Evolutionary conservation across 1,140 invertebrate species (phyloP), one percentile per base, ranked within the genome.

Genomic region (Drosophila kurseongensis): DNA sequence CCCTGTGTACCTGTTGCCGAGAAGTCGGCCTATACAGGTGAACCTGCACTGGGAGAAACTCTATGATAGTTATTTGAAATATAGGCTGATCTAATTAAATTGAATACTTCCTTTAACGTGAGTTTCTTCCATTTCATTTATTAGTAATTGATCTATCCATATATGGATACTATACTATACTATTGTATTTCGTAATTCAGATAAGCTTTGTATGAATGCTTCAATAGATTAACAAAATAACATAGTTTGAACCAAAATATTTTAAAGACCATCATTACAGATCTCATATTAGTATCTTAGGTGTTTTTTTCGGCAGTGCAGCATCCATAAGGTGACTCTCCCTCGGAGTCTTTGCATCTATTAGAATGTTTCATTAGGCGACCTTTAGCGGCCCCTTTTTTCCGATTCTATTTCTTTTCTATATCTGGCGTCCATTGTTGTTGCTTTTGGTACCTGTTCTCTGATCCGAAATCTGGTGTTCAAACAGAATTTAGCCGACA

Each of bases 401-500:
- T 35, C 36, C 55, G 44, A 68, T 48, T 48, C 36, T 71, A 48
- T 71, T 71, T 67, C 32, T 69, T 56, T 69, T 69, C 63, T 13
- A 66, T 45, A 32, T 66, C 44, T 63, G 6, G 10, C 16, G 1
- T 9, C 44, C 27, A 80, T 82, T 81, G 68, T 71, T 40, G 57
- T 42, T 67, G 61, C 35, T 13, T 35, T 14, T 45, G 68, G 82
- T 85, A 85, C 82, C 82, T 85, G 82, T 85, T 86, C 65, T 48
- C 50, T 32, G 81, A 71, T 72, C 71, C 56, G 54, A 77, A 78
- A 77, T 68, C 50, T 50, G 78, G 78, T 65, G 83, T 86, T 86
- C 83, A 88, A 86, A 86, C 67, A 86, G 44, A 86, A 76, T 86
- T 86, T 82, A 86, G 84, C 83, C 83, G 83, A 83, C 84, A 88